Evolutionary conservation across 2,797 vertebrate species (phyloP).

Genomic region (Lutjanus argentimaculatus): DNA sequence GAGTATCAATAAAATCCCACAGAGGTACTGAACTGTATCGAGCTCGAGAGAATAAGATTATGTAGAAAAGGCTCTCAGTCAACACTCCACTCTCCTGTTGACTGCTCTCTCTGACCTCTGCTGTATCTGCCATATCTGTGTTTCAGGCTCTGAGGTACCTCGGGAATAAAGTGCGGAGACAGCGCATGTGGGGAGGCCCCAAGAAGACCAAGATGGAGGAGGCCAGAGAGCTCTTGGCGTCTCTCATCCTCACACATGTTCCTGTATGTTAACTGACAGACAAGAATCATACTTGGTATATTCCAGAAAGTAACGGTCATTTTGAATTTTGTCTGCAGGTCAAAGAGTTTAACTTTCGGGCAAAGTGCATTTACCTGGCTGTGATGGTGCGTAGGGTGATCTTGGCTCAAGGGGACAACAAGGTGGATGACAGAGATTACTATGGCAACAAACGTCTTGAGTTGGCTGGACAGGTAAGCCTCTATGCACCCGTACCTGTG

Average conservation of each 20-base stretch:
- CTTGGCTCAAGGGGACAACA: conserved; percentile 96
- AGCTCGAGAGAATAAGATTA: no score
- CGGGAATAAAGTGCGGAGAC: conserved; percentile 97
- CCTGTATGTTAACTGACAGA: conserved; percentile 86
- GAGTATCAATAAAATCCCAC: no score
- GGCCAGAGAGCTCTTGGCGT: conserved; percentile 95
- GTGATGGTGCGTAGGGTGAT: conserved; percentile 99
- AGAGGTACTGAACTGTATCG: no score
- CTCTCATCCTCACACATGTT: conserved; percentile 96
- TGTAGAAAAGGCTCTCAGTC: no score
- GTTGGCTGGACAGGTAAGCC: conserved; percentile 95
- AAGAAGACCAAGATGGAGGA: conserved; percentile 99
- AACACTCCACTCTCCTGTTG: not conserved
- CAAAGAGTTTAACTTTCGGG: conserved; percentile 98
- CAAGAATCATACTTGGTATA: not conserved
- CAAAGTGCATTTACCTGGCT: conserved; percentile 97
- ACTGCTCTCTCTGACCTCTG: conserved; percentile 9
- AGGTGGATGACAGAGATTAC: conserved; percentile 98
- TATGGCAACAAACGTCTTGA: conserved; percentile 99
- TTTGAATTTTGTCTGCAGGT: conserved; percentile 84
- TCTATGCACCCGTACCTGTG: not conserved
- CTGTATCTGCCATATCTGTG: conserved; percentile 9
- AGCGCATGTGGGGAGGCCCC: conserved; percentile 98
- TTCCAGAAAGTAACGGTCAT: not conserved
- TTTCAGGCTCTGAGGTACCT: conserved; percentile 94